Conservation (phyloP, 1,140 invertebrate species). For the Temnothorax longispinosus region DNA sequence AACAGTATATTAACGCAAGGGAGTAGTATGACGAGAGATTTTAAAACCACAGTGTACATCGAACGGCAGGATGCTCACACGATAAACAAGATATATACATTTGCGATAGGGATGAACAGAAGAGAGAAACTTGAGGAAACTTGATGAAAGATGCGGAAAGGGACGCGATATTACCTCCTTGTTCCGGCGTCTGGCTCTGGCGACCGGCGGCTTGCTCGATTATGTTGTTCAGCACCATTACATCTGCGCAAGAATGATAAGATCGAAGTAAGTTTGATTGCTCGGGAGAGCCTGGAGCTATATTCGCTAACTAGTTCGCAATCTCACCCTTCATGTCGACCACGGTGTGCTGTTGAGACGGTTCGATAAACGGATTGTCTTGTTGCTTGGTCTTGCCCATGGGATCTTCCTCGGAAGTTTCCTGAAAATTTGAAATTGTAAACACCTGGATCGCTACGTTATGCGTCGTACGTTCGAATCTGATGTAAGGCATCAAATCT, state of each 20-base stretch:
- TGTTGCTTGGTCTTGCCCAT: conserved; percentile 94
- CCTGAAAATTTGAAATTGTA: conserved; percentile 84
- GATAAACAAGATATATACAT: conserved; percentile 59
- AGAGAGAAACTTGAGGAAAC: not conserved
- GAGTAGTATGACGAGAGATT: conserved; percentile 12
- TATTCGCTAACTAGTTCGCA: not conserved
- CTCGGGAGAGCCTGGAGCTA: not conserved
- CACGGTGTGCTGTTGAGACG: conserved; percentile 93
- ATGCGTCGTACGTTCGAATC: not conserved
- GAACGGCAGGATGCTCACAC: conserved; percentile 57
- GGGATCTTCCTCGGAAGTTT: conserved; percentile 90
- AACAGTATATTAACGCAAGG: conserved; percentile 41
- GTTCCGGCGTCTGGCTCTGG: conserved; percentile 93
- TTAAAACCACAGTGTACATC: conserved; percentile 45
- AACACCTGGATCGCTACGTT: not conserved
- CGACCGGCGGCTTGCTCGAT: conserved; percentile 97
- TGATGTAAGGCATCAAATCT: not conserved
- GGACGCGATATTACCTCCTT: conserved; percentile 91
- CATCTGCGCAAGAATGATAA: conserved; percentile 90
- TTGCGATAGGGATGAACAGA: conserved; percentile 34
- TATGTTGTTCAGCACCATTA: conserved; percentile 98
- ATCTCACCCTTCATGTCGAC: conserved; percentile 96
- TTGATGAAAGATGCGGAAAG: conserved; percentile 12
- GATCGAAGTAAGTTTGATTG: not conserved
- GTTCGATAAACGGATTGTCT: conserved; percentile 97